Base-by-base conservation (phyloP, 2,113 vertebrate genomes). In the Ceyx melanurus region DNA sequence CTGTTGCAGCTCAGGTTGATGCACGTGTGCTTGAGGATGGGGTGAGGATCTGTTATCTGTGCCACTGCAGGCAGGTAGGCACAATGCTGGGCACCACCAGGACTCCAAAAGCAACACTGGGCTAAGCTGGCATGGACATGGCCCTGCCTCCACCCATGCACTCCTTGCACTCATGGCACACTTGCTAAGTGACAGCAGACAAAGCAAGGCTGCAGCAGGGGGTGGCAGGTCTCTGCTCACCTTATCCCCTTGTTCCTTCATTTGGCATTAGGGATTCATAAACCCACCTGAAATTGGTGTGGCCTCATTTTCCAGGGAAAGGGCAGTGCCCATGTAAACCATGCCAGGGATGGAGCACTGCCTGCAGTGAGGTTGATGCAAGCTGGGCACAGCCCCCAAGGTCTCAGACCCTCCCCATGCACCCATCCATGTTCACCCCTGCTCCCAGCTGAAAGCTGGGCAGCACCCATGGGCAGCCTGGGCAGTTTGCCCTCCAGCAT, bases 401-500 rank as follows among this genome's bases (percentile, higher is more conserved):
- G 25, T n/a, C 28, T 58, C 25, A 31, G 14, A 19, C 11, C 46
- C 15, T 25, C 29, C 25, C n/a, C 16, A 19, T 4, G 31, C 11
- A 16, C 57, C 12, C 14, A 2, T 50, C 56, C 2, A 0, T 9
- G 51, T 21, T 74, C 48, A 51, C 26, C 35, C 42, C 29, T 6
- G 12, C 31, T 68, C 58, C 33, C 0, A 2, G 22, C 45, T 0
- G 0, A 23, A 42, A 76, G 29, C 70, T 2, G 9, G 82, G 58
- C 75, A 82, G 86, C 53, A 37, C 61, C 58, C 1, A 4, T 10
- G 51, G 92, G 82, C 86, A 90, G 77, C 64, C 51, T 53, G 88
- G 90, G 80, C 95, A 93, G 48, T 75, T 71, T 81, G 85, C 92
- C 93, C 93, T 93, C 33, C 50, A 19, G 82, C 15, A 1, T 75